phyloP scores from a whole-genome alignment of 1,140 invertebrate species.

The Drosophila grimshawi region DNA sequence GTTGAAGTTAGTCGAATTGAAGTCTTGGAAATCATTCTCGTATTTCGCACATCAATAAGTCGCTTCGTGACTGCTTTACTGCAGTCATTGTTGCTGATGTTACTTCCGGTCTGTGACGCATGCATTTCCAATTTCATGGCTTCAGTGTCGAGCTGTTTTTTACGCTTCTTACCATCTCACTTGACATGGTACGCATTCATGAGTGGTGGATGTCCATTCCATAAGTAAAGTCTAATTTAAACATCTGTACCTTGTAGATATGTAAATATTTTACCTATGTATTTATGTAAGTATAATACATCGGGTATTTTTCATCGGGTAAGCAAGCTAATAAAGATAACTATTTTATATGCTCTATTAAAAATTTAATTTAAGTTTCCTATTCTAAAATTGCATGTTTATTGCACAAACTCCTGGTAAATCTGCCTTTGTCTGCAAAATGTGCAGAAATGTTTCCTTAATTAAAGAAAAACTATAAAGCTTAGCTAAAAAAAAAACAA shows the following conservation, averaged over 20 bases:
- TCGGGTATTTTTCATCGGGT: too few species aligned
- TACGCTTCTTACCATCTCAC: constrained; percentile 2
- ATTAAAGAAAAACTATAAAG: constrained; percentile 6
- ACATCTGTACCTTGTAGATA: too few species aligned
- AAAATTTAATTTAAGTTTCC: too few species aligned
- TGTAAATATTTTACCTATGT: too few species aligned
- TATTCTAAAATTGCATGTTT: too few species aligned
- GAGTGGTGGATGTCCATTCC: not conserved
- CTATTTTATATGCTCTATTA: too few species aligned
- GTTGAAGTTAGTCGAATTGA: not conserved
- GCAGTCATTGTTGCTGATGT: not conserved
- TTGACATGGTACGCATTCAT: not conserved
- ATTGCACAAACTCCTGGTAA: too few species aligned
- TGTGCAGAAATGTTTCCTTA: not conserved
- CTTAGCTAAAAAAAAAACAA: not conserved
- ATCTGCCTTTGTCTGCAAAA: not conserved
- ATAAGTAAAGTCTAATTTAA: not conserved
- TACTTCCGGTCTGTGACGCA: constrained; percentile 5
- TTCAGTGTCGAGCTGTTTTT: constrained; percentile 5
- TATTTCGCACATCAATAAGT: constrained; percentile 9
- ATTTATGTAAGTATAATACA: too few species aligned
- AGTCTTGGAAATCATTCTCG: constrained; percentile 4
- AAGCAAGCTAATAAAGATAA: too few species aligned
- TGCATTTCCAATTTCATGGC: not conserved
- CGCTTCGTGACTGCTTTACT: not conserved